Percentiles rank a stretch among this genome's conserved stretches.
Evolutionary conservation across 2,113 vertebrate genomes (phyloP).

Genomic region (Ivindomyrus marchei): DNA sequence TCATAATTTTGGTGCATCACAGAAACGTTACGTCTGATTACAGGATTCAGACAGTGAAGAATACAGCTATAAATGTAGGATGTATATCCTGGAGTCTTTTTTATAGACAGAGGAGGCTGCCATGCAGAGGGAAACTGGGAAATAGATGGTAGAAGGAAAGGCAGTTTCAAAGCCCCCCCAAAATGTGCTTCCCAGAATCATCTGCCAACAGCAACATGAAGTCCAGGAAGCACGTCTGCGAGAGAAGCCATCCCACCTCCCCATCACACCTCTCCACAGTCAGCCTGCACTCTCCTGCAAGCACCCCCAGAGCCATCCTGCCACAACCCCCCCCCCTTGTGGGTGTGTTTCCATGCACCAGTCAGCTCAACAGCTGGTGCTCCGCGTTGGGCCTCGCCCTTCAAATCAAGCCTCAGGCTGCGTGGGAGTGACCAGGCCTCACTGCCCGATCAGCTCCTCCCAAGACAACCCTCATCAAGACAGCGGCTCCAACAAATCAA

Average conservation of each 20-base stretch:
- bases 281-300: neutral
- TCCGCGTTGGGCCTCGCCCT: conserved; percentile 47
- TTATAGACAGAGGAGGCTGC: neutral
- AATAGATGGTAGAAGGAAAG: neutral
- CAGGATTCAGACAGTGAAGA: neutral
- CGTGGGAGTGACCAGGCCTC: conserved; percentile 62
- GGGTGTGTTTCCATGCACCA: conserved; percentile 56
- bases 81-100: neutral
- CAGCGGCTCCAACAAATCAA: conserved; percentile 83
- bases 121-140: neutral
- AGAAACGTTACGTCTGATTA: neutral
- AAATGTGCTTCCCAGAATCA: neutral
- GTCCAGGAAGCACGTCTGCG: neutral
- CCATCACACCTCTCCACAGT: neutral
- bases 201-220: neutral
- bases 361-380: conserved; percentile 63
- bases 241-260: neutral
- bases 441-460: conserved; percentile 68
- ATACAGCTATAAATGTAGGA: neutral
- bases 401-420: conserved; percentile 64
- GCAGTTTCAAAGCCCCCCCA: neutral
- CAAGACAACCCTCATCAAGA: conserved; percentile 75
- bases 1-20: neutral
- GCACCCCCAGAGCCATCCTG: neutral
- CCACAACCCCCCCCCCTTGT: conserved; percentile 31